Conservation (phyloP, 2,113 vertebrate genomes). For the Monarcha castaneiventris region DNA sequence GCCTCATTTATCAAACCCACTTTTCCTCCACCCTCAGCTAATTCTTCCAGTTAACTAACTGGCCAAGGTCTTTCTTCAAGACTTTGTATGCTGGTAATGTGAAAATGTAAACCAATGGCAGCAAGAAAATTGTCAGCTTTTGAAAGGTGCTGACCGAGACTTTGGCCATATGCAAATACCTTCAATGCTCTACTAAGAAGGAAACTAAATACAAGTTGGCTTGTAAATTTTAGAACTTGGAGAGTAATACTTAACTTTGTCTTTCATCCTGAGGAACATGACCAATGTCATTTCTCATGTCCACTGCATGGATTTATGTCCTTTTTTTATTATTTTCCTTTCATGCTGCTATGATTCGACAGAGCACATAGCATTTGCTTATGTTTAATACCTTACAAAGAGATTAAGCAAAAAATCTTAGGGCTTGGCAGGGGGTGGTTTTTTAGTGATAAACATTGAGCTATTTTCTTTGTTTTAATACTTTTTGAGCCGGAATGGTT, state of each 20-base stretch:
- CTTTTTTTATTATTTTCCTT: not conserved
- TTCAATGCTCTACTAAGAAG: not conserved
- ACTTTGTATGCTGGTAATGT: not conserved
- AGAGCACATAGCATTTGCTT: not conserved
- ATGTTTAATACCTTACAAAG: not conserved
- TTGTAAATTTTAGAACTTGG: not conserved
- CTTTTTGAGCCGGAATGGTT: not conserved
- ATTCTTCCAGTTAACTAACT: constrained; percentile 21
- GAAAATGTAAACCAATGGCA: not conserved
- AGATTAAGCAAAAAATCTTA: not conserved
- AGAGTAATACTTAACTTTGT: not conserved
- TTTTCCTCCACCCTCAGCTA: not conserved
- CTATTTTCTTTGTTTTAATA: not conserved
- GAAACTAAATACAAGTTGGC: not conserved
- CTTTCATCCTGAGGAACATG: not conserved
- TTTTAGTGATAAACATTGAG: not conserved
- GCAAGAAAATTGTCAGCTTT: not conserved
- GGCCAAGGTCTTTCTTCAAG: not conserved
- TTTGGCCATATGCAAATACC: not conserved
- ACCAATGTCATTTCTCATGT: not conserved
- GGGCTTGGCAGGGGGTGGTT: fast-evolving
- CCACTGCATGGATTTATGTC: not conserved
- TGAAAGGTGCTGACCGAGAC: not conserved
- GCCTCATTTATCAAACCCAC: not conserved
- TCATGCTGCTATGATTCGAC: not conserved